Base-by-base conservation (phyloP, 1,140 invertebrate genomes). In the Copidosoma floridanum region DNA sequence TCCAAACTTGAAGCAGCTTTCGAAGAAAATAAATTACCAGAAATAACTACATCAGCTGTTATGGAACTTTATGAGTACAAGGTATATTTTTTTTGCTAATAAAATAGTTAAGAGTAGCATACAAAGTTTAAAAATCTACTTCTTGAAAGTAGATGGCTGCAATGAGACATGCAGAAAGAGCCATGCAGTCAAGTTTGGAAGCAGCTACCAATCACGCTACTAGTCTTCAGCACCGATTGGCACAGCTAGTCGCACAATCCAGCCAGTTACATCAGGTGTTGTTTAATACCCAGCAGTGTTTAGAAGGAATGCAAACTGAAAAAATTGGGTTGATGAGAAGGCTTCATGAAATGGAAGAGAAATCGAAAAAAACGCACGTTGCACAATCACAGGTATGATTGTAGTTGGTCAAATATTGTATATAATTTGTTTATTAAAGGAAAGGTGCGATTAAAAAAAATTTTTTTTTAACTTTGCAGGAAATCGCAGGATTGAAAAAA, bases 51-150 rank as follows among this genome's bases (percentile, higher is more conserved):
- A 2, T 88, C 87, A 1, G 83, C 85, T 27, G 80, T 89, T 2
- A 89, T 90, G 82, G 88, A 89, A 71, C 68, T 89, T 46, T 89
- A 88, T 61, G 85, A 88, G 37, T 88, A 87, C 67, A 88, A 89
- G 66, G 76, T 76, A 70, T 38, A 37, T 37, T 35, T 16, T 55
- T 57, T 37, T n/a, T 56, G 29, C 23, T 23, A 26, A 58, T 27
- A 32, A 32, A 8, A 6, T 8, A 32, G 29, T 32, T 32, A 12
- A 32, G 6, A 8, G 29, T 8, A 32, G 12, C 29, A 32, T 20
- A 54, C 14, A 56, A n/a, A n/a, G n/a, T n/a, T n/a, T n/a, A 32
- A 8, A 38, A 38, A 55, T 24, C 53, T 40, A 44, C n/a, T 48
- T 60, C 23, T 32, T 32, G 41, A 20, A 56, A 58, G 65, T 65